Conservation (phyloP, 2,113 vertebrate genomes). For the Cichladusa arquata region DNA sequence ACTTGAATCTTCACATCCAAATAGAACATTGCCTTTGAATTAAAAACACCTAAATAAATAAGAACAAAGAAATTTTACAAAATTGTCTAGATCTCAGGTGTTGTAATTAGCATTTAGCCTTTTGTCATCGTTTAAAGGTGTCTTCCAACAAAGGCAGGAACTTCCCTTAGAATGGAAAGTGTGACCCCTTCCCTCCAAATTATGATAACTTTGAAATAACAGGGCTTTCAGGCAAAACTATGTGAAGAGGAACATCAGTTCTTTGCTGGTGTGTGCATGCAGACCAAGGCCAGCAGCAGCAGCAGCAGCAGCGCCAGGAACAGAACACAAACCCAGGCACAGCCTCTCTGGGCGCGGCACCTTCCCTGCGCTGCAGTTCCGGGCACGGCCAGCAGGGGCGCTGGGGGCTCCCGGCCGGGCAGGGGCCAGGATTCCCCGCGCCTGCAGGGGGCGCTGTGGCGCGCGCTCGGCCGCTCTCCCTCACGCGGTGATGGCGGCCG, state of each 20-base stretch:
- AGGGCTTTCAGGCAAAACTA: background rate
- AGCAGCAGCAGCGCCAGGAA: background rate
- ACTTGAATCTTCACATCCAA: slow-evolving; percentile 62
- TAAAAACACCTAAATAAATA: slow-evolving; percentile 62
- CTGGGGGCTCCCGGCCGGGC: too few relatives aligned
- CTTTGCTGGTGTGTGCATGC: fast-evolving
- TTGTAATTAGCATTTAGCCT: background rate
- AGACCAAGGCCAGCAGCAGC: background rate
- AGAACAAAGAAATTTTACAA: slow-evolving; percentile 20
- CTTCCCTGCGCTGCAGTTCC: too few relatives aligned
- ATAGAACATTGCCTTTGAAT: slow-evolving; percentile 29
- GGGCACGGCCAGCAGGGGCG: too few relatives aligned
- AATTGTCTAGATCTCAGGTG: background rate
- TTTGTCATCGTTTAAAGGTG: background rate
- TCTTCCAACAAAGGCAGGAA: fast-evolving
- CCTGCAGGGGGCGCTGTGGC: background rate
- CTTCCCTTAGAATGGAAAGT: background rate
- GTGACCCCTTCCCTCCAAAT: background rate
- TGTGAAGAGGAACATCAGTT: background rate
- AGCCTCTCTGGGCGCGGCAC: too few relatives aligned
- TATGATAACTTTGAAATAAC: background rate
- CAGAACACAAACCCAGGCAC: too few relatives aligned
- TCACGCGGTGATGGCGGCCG: background rate
- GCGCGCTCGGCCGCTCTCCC: background rate
- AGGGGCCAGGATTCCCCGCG: too few relatives aligned